These are phyloP conservation scores for Nasua narica DNA, from an alignment of 2,797 vertebrate genomes.

Conservation along the genomic window DNA sequence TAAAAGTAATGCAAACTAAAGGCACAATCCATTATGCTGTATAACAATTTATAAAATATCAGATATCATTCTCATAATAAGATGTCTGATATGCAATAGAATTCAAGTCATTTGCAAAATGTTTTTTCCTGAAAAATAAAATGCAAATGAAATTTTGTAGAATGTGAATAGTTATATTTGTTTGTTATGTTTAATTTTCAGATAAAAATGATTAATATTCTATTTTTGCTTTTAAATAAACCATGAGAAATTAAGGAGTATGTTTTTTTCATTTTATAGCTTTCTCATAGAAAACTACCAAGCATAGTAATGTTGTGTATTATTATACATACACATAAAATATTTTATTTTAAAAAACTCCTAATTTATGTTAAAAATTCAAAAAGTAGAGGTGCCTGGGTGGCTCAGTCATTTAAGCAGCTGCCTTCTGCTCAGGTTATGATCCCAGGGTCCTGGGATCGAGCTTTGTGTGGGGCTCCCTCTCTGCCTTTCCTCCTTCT, in stretches of 20 bases:
- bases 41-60: neutral
- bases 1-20: neutral
- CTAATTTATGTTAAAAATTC: neutral
- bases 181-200: neutral
- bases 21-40: too few species aligned
- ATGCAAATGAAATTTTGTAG: neutral
- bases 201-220: neutral
- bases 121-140: neutral
- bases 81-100: neutral
- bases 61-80: neutral
- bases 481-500: neutral
- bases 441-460: too few species aligned
- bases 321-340: neutral
- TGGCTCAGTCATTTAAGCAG: neutral
- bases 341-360: neutral
- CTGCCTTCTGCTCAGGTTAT: neutral
- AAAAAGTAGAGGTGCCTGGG: neutral
- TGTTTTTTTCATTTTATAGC: neutral
- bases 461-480: neutral
- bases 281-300: neutral
- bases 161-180: neutral
- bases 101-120: neutral
- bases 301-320: neutral
- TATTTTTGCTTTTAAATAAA: constrained; percentile 28
- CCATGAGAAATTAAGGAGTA: neutral